phyloP scores from a whole-genome alignment of 2,888 invertebrate species.

The Opisthograptis luteolata region DNA sequence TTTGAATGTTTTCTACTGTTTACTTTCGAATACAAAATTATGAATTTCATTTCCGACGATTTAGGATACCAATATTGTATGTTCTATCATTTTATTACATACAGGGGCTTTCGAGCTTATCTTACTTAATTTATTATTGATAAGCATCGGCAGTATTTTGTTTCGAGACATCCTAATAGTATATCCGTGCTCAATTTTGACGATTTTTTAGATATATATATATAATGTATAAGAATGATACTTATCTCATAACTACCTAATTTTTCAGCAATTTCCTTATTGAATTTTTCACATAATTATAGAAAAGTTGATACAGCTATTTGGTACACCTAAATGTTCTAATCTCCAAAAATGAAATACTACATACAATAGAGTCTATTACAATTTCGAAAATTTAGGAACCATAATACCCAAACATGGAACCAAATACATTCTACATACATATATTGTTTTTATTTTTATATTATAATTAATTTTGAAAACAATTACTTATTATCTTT shows the following conservation, averaged over 20 bases:
- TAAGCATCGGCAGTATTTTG: constrained; percentile 78
- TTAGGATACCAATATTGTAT: constrained; percentile 35
- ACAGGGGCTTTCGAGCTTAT: constrained; percentile 59
- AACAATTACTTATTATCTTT: constrained; percentile 76
- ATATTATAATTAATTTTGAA: constrained; percentile 80
- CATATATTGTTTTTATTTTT: constrained; percentile 66
- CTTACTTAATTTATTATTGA: constrained; percentile 64
- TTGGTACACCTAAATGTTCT: constrained; percentile 82
- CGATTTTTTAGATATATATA: constrained; percentile 62
- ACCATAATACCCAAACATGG: constrained; percentile 84
- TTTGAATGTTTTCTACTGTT: constrained; percentile 41
- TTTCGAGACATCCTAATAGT: constrained; percentile 78
- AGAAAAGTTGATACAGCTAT: constrained; percentile 84
- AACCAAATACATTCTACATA: constrained; percentile 78
- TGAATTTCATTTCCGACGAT: constrained; percentile 35
- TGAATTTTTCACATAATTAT: constrained; percentile 75
- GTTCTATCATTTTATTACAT: constrained; percentile 32
- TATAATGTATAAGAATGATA: constrained; percentile 67
- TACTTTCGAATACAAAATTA: constrained; percentile 70
- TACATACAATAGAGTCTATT: constrained; percentile 83
- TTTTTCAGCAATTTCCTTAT: constrained; percentile 74
- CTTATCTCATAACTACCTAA: constrained; percentile 79
- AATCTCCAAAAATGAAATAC: constrained; percentile 80
- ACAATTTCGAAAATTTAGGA: constrained; percentile 85
- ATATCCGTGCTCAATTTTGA: constrained; percentile 80